Evolutionary conservation across 2,888 invertebrate species (phyloP), one percentile per base, ranked within the genome.

Genomic region (Dicycla oo): DNA sequence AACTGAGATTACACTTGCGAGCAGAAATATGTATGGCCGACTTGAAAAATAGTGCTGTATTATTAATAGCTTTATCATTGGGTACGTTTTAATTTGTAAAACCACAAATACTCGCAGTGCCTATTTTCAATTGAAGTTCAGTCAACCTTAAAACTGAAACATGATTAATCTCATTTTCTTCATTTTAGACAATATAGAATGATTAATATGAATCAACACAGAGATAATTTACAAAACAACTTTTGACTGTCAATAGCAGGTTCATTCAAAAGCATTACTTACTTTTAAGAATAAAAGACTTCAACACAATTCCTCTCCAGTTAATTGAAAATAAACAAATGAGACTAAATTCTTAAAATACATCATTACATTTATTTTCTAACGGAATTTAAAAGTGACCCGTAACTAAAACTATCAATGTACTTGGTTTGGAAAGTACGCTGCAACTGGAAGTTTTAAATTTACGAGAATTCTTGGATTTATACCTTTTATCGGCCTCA

Each of bases 401-500:
- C 26, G 58, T 5, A 66, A 75, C 20, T 64, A 45, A 10, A 75
- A 75, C 83, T 81, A 74, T 72, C 78, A 81, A 78, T 76, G 20
- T 63, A 68, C 49, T 60, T 53, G 57, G 6, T 23, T 45, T 15
- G 30, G 54, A 47, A 62, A 77, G 67, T 70, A 30, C 60, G 53
- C 49, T n/a, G 49, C 60, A 70, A 75, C 45, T 63, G 43, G 10
- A 75, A 84, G 75, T 86, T 80, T 81, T 68, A 83, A 80, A 85
- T 83, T 85, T 84, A 84, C 80, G 80, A 78, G 79, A 71, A 77
- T 75, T 81, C 81, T 80, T 72, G 69, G 78, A 82, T 84, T 77
- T 84, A 82, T 81, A 81, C 78, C 83, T 84, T 67, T 86, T 84
- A 81, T 81, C 80, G 89, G 80, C 88, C 87, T 49, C 66, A 70